phyloP scores from a whole-genome alignment of 2,888 invertebrate genomes.

The Octonoba sinensis region DNA sequence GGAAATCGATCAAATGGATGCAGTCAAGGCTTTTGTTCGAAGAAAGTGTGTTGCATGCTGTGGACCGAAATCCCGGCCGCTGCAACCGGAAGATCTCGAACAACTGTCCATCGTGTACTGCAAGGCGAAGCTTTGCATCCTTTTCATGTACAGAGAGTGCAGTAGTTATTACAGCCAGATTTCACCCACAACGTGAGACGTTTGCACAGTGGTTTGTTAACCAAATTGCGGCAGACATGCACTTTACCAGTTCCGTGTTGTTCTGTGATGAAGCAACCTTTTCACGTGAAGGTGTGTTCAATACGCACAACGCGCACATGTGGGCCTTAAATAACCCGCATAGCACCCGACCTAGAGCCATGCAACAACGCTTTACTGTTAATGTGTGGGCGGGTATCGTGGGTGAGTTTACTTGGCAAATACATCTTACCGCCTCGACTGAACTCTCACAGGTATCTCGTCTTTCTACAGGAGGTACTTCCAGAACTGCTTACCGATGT shows the following conservation, averaged over 20 bases:
- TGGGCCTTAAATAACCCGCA: slow-evolving; percentile 15
- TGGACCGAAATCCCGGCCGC: too few species aligned
- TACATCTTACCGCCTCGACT: slow-evolving; percentile 13
- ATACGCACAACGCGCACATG: slow-evolving; percentile 9
- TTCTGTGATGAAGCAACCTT: slow-evolving; percentile 9
- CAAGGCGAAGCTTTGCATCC: too few species aligned
- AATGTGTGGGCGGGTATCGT: slow-evolving; percentile 13
- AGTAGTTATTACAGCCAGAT: background rate
- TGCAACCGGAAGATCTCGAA: too few species aligned
- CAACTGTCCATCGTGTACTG: too few species aligned
- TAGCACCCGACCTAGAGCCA: background rate
- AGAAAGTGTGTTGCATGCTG: too few species aligned
- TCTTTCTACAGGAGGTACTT: slow-evolving; percentile 17
- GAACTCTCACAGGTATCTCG: slow-evolving; percentile 14
- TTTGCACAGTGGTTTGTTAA: slow-evolving; percentile 16
- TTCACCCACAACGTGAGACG: slow-evolving; percentile 5
- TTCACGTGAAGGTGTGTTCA: slow-evolving; percentile 10
- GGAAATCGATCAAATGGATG: too few species aligned
- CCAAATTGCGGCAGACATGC: too few species aligned
- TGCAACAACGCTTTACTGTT: slow-evolving; percentile 12
- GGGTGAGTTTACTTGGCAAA: slow-evolving; percentile 6
- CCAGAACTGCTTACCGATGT: slow-evolving; percentile 2
- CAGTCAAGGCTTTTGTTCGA: too few species aligned
- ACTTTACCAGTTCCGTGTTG: background rate
- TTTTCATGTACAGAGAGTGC: too few species aligned